These are phyloP conservation scores for Champsocephalus gunnari DNA, from an alignment of 2,797 vertebrate species.

Conservation along the genomic window DNA sequence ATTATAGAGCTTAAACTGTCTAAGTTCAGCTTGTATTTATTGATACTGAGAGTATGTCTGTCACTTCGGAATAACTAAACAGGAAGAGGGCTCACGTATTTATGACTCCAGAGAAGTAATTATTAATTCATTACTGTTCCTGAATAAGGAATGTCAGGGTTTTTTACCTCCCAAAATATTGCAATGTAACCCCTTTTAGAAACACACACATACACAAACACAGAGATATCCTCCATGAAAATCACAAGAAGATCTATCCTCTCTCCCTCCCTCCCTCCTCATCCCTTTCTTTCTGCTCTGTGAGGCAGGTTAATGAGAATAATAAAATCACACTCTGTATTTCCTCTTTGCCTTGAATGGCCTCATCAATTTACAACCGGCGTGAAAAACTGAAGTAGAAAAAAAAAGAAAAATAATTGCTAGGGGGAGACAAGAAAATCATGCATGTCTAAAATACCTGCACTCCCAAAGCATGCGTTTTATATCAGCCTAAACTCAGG, in stretches of 20 bases:
- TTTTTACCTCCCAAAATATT: constrained; percentile 78
- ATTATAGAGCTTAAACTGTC: constrained; percentile 39
- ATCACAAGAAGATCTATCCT: constrained; percentile 63
- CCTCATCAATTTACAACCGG: constrained; percentile 87
- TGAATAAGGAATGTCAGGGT: constrained; percentile 80
- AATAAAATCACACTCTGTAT: constrained; percentile 97
- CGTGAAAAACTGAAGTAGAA: constrained; percentile 70
- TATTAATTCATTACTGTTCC: constrained; percentile 79
- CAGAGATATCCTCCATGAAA: constrained; percentile 23
- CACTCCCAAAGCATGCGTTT: constrained; percentile 77
- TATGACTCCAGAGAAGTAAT: constrained; percentile 70
- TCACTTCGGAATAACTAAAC: constrained; percentile 61
- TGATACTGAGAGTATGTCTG: constrained; percentile 37
- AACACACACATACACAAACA: constrained; percentile 29
- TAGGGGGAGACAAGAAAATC: constrained; percentile 56
- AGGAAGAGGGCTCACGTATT: constrained; percentile 54
- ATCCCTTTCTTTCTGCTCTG: constrained; percentile 77
- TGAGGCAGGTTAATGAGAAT: constrained; percentile 86
- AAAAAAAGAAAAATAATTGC: constrained; percentile 4
- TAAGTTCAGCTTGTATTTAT: constrained; percentile 44
- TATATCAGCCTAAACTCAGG: constrained; percentile 69
- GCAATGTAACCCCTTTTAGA: constrained; percentile 65
- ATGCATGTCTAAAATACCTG: constrained; percentile 86
- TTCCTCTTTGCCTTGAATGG: constrained; percentile 86
- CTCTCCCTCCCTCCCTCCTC: constrained; percentile 41